Evolutionary conservation across 2,113 vertebrate genomes (phyloP), one percentile per base, ranked within the genome.

Genomic region (Siphamia tubifer): DNA sequence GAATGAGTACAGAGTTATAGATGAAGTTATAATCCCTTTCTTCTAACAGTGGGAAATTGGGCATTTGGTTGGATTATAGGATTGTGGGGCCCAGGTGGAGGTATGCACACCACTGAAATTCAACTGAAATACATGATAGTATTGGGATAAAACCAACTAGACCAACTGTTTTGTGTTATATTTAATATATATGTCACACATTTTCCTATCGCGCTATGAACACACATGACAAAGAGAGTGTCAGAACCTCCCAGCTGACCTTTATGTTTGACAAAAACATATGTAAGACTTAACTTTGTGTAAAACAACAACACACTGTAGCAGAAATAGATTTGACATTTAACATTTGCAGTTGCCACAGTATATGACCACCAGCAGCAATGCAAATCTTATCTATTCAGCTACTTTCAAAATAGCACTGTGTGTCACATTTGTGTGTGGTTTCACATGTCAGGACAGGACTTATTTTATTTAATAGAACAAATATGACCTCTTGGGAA

Each of bases 241-340:
- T n/a, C n/a, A n/a, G n/a, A n/a, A n/a, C 8, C 27, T 21, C 1
- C 1, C 8, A n/a, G n/a, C 8, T 20, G 38, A 57, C 15, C 16
- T 39, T 42, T n/a, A 31, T 1, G 1, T 15, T 9, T 8, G 5
- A n/a, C n/a, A n/a, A 30, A 39, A 20, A 15, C 12, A 4, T 13
- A 51, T 12, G 5, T n/a, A 24, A 34, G 11, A 15, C 1, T 1
- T 31, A 24, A 32, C 20, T 20, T 25, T 58, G 19, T 56, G n/a
- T 30, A 51, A 49, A 70, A 38, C 35, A 73, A 42, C 28, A 58
- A 30, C 11, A 52, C 9, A 17, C 27, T 40, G 9, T 6, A n/a
- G 39, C 38, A 19, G 13, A 70, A 78, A 74, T 82, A 74, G 65
- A 66, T 42, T 6, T 67, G 65, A 63, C 49, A 52, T 75, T 64